Conservation (phyloP, 2,113 vertebrate species). For the Thamnaconus septentrionalis region DNA sequence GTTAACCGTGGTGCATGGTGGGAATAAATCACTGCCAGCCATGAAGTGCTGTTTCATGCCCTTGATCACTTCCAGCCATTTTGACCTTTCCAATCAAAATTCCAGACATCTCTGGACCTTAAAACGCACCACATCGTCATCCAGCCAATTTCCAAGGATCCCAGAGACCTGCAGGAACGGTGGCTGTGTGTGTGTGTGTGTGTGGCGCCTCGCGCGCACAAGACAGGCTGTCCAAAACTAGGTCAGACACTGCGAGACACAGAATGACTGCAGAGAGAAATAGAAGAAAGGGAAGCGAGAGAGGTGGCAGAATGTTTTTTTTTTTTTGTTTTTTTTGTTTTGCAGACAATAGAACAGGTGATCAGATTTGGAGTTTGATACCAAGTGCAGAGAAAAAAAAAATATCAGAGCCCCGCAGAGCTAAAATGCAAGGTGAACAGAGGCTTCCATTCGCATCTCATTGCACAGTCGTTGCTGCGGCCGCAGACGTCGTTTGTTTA, state of each 20-base stretch:
- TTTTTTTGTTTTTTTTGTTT: not conserved
- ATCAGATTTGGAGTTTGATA: constrained; percentile 7
- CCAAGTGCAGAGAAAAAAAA: constrained; percentile 8
- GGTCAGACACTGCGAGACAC: constrained; percentile 60
- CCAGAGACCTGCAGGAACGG: constrained; percentile 41
- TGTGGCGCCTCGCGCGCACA: not conserved
- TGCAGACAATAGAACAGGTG: too few relatives aligned
- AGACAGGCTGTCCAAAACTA: constrained; percentile 56
- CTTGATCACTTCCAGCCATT: constrained; percentile 44
- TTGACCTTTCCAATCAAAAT: constrained; percentile 24
- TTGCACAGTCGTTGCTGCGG: not conserved
- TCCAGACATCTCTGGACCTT: constrained; percentile 22
- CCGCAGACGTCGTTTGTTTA: constrained; percentile 12
- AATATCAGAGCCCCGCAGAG: constrained; percentile 6
- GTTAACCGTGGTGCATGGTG: constrained; percentile 25
- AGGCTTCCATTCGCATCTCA: not conserved
- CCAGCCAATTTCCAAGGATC: constrained; percentile 40
- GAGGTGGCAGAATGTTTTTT: constrained; percentile 19
- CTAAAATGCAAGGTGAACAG: not conserved
- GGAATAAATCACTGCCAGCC: constrained; percentile 21
- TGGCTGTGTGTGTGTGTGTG: not conserved
- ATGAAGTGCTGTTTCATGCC: constrained; percentile 43
- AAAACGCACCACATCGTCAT: constrained; percentile 37
- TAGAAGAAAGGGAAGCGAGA: constrained; percentile 9
- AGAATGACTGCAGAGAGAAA: constrained; percentile 27